A percentile compares a stretch with the other conserved stretches of the same genome.
Conservation (phyloP, 2,797 vertebrate genomes). For the Pseudochromis fuscus region DNA sequence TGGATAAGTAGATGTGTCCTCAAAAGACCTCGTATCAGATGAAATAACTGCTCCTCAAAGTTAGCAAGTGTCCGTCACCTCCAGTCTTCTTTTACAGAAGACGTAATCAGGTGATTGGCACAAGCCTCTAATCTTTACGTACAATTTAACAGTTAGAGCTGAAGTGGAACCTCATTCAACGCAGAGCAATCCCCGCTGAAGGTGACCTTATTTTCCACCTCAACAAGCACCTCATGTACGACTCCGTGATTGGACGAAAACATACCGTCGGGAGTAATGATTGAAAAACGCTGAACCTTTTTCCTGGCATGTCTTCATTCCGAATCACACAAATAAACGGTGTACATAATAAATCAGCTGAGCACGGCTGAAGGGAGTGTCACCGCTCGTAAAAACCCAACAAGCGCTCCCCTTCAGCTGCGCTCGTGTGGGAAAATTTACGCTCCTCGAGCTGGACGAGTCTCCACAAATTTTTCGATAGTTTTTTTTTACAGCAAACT, state of each 20-base stretch:
- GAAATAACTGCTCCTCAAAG: no score
- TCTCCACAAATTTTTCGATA: not conserved
- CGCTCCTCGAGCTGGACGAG: not conserved
- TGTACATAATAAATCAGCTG: not conserved
- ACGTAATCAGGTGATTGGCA: not conserved
- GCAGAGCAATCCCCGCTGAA: not conserved
- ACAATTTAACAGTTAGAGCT: not conserved
- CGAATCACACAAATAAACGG: not conserved
- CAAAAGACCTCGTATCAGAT: no score
- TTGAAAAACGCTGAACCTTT: not conserved
- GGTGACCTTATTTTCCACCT: not conserved
- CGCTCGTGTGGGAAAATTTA: not conserved
- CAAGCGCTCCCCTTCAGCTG: not conserved
- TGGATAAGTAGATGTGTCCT: no score
- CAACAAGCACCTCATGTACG: not conserved
- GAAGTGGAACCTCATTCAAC: not conserved
- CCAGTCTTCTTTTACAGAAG: no score
- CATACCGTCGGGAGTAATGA: not conserved
- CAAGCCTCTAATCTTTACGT: not conserved
- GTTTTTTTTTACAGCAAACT: constrained; percentile 1
- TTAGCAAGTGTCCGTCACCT: no score
- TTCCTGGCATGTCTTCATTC: constrained; percentile 5
- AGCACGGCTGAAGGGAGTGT: not conserved
- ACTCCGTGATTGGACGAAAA: not conserved
- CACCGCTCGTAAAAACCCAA: not conserved